These are phyloP conservation scores for Drosophila multiciliata DNA, from an alignment of 2,888 invertebrate genomes.

Conservation along the genomic window DNA sequence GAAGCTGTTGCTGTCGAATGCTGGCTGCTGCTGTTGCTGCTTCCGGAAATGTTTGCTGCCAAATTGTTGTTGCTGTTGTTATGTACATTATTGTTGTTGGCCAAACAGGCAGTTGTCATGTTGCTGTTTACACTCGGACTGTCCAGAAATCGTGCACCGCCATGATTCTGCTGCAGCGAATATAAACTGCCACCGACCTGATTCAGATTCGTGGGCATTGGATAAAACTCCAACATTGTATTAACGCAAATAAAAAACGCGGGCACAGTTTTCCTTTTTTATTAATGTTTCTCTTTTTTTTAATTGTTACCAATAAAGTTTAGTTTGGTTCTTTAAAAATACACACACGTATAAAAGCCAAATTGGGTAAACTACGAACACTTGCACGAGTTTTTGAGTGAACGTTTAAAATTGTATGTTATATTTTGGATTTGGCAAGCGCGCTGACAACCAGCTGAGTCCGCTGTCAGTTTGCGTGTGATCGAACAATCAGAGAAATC, in stretches of 20 bases:
- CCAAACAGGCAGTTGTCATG: constrained; percentile 56
- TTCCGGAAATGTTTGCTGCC: constrained; percentile 66
- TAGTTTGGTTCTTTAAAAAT: not conserved
- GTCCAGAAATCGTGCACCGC: constrained; percentile 82
- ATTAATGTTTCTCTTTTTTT: not conserved
- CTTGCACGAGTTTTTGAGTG: constrained; percentile 8
- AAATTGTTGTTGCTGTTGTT: constrained; percentile 58
- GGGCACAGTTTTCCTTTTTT: constrained; percentile 11
- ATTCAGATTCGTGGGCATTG: constrained; percentile 84
- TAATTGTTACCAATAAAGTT: not conserved
- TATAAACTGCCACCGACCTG: constrained; percentile 82
- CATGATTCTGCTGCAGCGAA: constrained; percentile 81
- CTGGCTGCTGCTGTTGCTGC: constrained; percentile 55
- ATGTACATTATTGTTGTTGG: constrained; percentile 44
- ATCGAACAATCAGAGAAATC: constrained; percentile 82
- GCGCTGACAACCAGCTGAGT: constrained; percentile 83
- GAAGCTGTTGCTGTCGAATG: constrained; percentile 68
- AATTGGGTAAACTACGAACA: constrained; percentile 6
- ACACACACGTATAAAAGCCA: constrained; percentile 8
- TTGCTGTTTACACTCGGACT: constrained; percentile 70
- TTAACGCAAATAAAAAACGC: constrained; percentile 32
- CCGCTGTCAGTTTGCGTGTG: constrained; percentile 84
- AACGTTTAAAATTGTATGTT: not conserved
- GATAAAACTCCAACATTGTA: constrained; percentile 84
- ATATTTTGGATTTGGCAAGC: constrained; percentile 27